Evolutionary conservation across 1,140 invertebrate genomes (phyloP).

Genomic region (Drosophila lowei): DNA sequence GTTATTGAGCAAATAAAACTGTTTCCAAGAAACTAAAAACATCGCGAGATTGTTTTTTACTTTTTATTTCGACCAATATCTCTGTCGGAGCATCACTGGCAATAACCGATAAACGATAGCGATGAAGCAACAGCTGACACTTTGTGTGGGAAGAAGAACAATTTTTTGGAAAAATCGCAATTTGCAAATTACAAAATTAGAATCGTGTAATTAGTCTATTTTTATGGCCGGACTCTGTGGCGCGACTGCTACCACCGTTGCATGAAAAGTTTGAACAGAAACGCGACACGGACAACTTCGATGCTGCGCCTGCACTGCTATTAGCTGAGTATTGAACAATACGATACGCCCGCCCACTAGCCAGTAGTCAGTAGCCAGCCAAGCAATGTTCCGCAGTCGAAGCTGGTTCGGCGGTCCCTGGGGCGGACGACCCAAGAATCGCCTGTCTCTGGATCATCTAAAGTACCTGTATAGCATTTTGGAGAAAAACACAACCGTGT

Average conservation of each 20-base stretch:
- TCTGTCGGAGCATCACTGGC: neutral
- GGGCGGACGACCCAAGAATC: conserved; percentile 95
- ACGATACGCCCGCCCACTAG: neutral
- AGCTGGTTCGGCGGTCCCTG: conserved; percentile 94
- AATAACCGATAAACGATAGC: conserved; percentile 27
- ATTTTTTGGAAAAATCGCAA: conserved; percentile 48
- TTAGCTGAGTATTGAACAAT: conserved; percentile 22
- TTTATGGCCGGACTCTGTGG: neutral
- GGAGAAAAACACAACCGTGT: conserved; percentile 98
- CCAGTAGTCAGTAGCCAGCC: conserved; percentile 3
- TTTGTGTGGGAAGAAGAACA: conserved; percentile 61
- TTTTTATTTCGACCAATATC: too few species aligned
- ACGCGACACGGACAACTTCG: neutral
- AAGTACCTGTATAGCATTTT: conserved; percentile 98
- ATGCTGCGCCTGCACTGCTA: conserved; percentile 2
- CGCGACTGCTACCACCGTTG: conserved; percentile 5
- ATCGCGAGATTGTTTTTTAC: too few species aligned
- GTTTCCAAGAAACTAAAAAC: neutral
- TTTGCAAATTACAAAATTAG: conserved; percentile 48
- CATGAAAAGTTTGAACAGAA: neutral
- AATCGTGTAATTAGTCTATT: conserved; percentile 2
- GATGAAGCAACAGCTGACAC: conserved; percentile 65
- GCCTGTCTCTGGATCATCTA: conserved; percentile 96
- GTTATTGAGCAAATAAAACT: conserved; percentile 22
- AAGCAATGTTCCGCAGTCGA: conserved; percentile 91